Base-by-base conservation (phyloP, 2,888 invertebrate genomes). In the Molorchus minor region DNA sequence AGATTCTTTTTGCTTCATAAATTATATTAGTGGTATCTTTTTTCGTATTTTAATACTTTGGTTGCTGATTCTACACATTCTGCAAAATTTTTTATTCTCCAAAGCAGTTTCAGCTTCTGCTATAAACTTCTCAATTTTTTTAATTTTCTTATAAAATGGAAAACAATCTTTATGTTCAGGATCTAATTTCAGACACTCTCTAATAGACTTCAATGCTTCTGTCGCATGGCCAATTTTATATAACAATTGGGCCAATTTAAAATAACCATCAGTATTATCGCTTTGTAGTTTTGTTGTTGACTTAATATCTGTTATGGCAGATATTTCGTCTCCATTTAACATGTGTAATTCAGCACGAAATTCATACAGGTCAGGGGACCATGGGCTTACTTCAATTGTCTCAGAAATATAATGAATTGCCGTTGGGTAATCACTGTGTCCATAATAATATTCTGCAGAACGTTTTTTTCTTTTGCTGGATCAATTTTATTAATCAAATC, bases 161-260 rank as follows among this genome's bases (percentile, higher is more conserved):
- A 96, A 96, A 81, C 98, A 99, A 72, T 91, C 86, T 82, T 96
- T 95, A 82, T 99, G 97, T 73, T 99, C 99, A 0, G 98, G 98
- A 81, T 99, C 98, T 36, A 98, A 83, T 78, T 94, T 96, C 13
- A 99, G 85, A 79, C 99, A 99, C 80, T 99, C 98, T 15, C 99
- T 89, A 65, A 99, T 91, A 81, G 98, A 95, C 81, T 89, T 92
- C 30, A 99, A 83, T 0, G 96, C 87, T 72, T 96, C 96, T 15
- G 91, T 90, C 43, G 95, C 93, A 72, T 98, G 94, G 2, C 98
- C 99, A 54, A 96, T 85, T 69, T 88, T 86, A 82, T 99, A 99
- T 51, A 96, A 87, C 61, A 98, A 82, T 54, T 86, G 83, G 43
- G 96, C 89, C n/a, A 98, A 85, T 65, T 92, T 90, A 72, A 86